These are phyloP conservation scores for Philhelius pedissequus DNA, from an alignment of 2,888 invertebrate species.

Conservation along the genomic window DNA sequence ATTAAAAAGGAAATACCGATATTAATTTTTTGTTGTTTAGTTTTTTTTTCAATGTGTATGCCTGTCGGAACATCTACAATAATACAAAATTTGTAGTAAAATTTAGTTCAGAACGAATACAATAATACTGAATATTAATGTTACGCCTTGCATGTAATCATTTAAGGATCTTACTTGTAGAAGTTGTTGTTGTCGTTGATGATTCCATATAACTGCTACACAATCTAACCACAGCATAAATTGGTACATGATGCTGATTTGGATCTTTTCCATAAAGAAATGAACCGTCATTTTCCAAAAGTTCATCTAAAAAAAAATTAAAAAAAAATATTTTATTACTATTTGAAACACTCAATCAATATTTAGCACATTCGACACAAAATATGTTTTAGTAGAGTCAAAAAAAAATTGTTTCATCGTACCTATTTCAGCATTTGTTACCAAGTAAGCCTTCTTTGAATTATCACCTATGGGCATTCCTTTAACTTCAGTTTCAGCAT, in stretches of 20 bases:
- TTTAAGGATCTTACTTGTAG: background rate
- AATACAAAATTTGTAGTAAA: no score
- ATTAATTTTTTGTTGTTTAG: no score
- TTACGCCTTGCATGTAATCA: background rate
- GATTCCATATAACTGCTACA: conserved; percentile 74
- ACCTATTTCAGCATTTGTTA: conserved; percentile 80
- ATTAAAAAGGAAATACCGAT: no score
- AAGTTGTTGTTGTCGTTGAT: conserved; percentile 25
- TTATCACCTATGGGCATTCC: conserved; percentile 74
- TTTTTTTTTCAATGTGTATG: no score
- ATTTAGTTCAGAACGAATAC: no score
- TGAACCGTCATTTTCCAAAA: conserved; percentile 79
- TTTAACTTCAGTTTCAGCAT: conserved; percentile 71
- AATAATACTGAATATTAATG: no score
- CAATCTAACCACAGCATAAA: conserved; percentile 82
- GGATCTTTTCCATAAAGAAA: conserved; percentile 83
- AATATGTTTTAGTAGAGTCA: no score
- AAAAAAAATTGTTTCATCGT: conserved; percentile 55
- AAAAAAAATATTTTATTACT: background rate
- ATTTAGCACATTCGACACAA: no score
- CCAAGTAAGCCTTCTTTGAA: conserved; percentile 79
- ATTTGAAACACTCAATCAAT: no score
- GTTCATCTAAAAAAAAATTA: conserved; percentile 73
- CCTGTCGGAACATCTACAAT: no score
- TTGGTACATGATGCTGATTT: conserved; percentile 80